These are phyloP conservation scores for Athetis lepigone DNA, from an alignment of 2,888 invertebrate species.

Conservation along the genomic window DNA sequence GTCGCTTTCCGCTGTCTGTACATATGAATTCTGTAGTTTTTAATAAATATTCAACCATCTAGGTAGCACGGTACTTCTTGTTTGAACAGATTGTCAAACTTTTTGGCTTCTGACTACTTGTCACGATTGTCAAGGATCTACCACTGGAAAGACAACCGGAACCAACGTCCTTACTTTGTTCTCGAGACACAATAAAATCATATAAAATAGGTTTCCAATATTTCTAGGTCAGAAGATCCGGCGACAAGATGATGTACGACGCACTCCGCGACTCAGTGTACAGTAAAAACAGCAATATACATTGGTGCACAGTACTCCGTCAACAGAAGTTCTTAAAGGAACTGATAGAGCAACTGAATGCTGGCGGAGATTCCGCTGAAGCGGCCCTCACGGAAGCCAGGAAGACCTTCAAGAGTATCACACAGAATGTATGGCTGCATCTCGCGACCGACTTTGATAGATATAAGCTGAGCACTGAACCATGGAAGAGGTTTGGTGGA, in stretches of 20 bases:
- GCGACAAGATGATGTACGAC: slow-evolving; percentile 92
- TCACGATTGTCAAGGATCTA: too few relatives aligned
- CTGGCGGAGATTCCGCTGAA: slow-evolving; percentile 85
- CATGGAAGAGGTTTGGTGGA: slow-evolving; percentile 88
- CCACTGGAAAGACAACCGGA: too few relatives aligned
- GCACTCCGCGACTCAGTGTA: slow-evolving; percentile 81
- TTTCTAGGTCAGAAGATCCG: slow-evolving; percentile 87
- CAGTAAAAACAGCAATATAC: slow-evolving; percentile 92
- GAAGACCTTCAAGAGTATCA: slow-evolving; percentile 90
- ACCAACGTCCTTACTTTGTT: too few relatives aligned
- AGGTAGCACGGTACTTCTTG: too few relatives aligned
- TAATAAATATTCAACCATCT: too few relatives aligned
- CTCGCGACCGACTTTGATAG: slow-evolving; percentile 93
- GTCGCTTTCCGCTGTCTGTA: too few relatives aligned
- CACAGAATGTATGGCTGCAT: slow-evolving; percentile 92
- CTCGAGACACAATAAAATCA: too few relatives aligned
- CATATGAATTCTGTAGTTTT: too few relatives aligned
- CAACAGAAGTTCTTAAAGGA: slow-evolving; percentile 94
- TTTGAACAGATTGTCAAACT: too few relatives aligned
- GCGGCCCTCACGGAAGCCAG: slow-evolving; percentile 88
- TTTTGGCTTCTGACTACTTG: too few relatives aligned
- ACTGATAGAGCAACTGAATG: slow-evolving; percentile 91
- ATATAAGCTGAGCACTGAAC: slow-evolving; percentile 88
- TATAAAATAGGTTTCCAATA: neutral
- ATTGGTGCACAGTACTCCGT: slow-evolving; percentile 92